Conservation (phyloP, 2,113 vertebrate genomes). For the Phodopus roborovskii region DNA sequence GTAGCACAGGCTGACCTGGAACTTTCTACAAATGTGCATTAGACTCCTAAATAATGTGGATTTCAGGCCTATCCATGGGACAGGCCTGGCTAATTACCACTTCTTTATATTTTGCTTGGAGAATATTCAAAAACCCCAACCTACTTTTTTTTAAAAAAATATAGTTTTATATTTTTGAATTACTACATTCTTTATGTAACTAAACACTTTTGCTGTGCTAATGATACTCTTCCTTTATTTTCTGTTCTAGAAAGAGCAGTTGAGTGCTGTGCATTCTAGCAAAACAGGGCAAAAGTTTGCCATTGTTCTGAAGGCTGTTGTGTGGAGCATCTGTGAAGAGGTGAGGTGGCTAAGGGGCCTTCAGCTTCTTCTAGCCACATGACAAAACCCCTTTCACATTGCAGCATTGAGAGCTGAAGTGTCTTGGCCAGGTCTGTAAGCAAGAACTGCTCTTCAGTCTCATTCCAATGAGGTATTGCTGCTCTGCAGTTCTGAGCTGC, state of each 20-base stretch:
- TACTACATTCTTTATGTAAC: conserved; percentile 16
- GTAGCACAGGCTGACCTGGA: background rate
- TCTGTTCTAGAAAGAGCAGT: background rate
- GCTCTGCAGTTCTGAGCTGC: conserved; percentile 24
- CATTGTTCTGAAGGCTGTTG: conserved; percentile 10
- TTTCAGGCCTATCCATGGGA: background rate
- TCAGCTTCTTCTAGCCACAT: conserved; percentile 38
- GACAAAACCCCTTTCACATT: conserved; percentile 58
- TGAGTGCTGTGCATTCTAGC: conserved; percentile 26
- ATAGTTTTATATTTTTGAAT: background rate
- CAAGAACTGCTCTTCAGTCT: conserved; percentile 32
- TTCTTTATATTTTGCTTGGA: conserved; percentile 43
- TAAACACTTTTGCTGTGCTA: conserved; percentile 42
- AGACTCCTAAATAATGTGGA: background rate
- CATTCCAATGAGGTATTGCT: conserved; percentile 53
- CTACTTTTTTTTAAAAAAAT: conserved; percentile 29
- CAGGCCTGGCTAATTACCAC: background rate
- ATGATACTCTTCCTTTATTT: background rate
- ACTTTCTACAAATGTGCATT: no score
- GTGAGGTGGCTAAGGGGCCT: background rate
- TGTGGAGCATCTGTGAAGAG: conserved; percentile 13
- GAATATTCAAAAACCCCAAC: conserved; percentile 5
- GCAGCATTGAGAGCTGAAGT: background rate
- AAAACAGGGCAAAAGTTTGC: background rate
- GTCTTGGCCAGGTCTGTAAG: conserved; percentile 33